Evolutionary conservation across 2,113 vertebrate genomes (phyloP), one percentile per base, ranked within the genome.

Genomic region (Leptobrachium ailaonicum): DNA sequence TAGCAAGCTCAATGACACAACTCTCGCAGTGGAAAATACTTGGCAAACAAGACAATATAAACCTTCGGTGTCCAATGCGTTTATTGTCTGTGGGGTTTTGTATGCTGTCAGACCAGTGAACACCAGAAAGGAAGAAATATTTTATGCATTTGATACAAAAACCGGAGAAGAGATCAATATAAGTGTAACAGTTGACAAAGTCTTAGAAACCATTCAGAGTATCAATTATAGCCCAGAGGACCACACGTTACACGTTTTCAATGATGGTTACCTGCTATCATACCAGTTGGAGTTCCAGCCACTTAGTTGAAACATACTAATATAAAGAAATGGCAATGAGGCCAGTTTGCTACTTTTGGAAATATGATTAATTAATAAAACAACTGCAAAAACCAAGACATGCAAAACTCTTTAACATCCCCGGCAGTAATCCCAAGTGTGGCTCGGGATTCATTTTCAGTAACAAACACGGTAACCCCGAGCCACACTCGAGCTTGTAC

Each of bases 1-100:
- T 76, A 96, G 96, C 89, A 95, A 94, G 88, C 92, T 99, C 84
- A 98, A 98, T 82, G 95, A 96, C 1, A 96, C 95, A 79, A 94
- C 95, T 5, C 92, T 99, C 43, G 90, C 90, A 53, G 95, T 98
- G 63, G 89, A 96, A 66, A 90, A 89, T 58, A 97, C 96, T 63
- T 98, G 96, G 97, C 91, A 95, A 82, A 97, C 96, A 7, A 89
- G 66, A 54, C 90, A 93, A 84, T 93, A 89, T 66, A 92, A 86
- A 62, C 88, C 92, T 79, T 93, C 96, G 0, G 95, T 94, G 71
- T 96, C 96, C 82, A 98, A 95, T 0, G 90, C 95, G 58, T 99
- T 98, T 89, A 95, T 99, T 88, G 85, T 98, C 66, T 98, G 97
- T 73, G 96, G 96, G 3, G 93, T 97, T 84, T 91, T 99, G 6